These are phyloP conservation scores for Aromia moschata DNA, from an alignment of 2,888 invertebrate species.

Conservation along the genomic window DNA sequence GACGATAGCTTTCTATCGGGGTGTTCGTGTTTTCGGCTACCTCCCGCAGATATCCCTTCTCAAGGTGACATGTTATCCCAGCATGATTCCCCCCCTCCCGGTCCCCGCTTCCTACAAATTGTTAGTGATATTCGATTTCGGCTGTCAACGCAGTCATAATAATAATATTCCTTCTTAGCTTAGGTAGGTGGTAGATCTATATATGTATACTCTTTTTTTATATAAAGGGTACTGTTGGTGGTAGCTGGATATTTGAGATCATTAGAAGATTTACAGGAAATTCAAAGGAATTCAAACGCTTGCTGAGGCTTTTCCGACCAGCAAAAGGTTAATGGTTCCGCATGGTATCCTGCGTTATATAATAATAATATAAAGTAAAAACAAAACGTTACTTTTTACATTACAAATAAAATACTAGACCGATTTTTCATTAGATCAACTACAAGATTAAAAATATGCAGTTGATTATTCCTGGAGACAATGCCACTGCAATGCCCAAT, in stretches of 20 bases:
- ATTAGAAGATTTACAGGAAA: too few species aligned
- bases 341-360: too few species aligned
- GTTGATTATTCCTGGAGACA: too few species aligned
- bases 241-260: neutral
- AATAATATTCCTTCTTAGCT: neutral
- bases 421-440: too few species aligned
- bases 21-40: slow-evolving; percentile 40
- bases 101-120: slow-evolving; percentile 5
- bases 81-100: slow-evolving; percentile 30
- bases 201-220: neutral
- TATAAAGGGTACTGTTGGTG: neutral
- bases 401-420: too few species aligned
- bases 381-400: too few species aligned
- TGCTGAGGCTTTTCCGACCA: too few species aligned
- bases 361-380: too few species aligned
- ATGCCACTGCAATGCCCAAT: too few species aligned
- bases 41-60: slow-evolving; percentile 47
- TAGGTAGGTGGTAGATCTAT: neutral
- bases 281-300: too few species aligned
- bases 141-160: slow-evolving; percentile 18
- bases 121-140: slow-evolving; percentile 6
- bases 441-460: too few species aligned
- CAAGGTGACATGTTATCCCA: slow-evolving; percentile 49
- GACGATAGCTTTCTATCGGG: slow-evolving; percentile 41
- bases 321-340: too few species aligned